These are phyloP conservation scores for Drosophila sucinea DNA, from an alignment of 1,140 invertebrate genomes.

Conservation along the genomic window DNA sequence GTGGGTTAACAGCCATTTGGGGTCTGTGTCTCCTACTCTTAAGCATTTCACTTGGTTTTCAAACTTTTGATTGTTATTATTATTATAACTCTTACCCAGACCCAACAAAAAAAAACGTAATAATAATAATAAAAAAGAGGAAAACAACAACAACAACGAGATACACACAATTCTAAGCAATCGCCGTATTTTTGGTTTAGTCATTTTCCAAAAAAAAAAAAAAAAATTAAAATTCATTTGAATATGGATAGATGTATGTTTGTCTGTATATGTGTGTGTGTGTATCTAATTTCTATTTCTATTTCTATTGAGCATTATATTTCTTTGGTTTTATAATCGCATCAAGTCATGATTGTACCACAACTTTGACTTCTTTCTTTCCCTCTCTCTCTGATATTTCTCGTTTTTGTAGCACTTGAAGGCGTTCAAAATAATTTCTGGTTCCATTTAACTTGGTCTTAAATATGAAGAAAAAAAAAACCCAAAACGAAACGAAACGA, in stretches of 20 bases:
- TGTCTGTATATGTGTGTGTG: conserved; percentile 37
- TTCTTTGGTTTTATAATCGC: conserved; percentile 72
- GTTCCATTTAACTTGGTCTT: conserved; percentile 80
- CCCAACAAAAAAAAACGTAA: conserved; percentile 3
- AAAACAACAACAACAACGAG: conserved; percentile 16
- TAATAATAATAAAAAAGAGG: neutral
- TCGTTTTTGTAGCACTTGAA: conserved; percentile 65
- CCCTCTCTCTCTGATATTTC: conserved; percentile 9
- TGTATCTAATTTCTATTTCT: conserved; percentile 77
- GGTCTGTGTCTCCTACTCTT: conserved; percentile 30
- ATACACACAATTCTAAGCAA: conserved; percentile 70
- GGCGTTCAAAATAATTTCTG: conserved; percentile 79
- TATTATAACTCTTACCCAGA: conserved; percentile 49
- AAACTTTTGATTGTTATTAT: conserved; percentile 54
- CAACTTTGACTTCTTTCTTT: conserved; percentile 56
- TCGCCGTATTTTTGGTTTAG: conserved; percentile 60
- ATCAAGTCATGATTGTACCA: conserved; percentile 80
- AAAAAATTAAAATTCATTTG: conserved; percentile 72
- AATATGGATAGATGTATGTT: conserved; percentile 42
- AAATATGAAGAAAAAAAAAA: conserved; percentile 56
- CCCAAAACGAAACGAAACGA: conserved; percentile 59
- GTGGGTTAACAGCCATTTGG: conserved; percentile 61
- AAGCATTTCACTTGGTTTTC: conserved; percentile 54
- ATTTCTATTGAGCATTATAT: conserved; percentile 61
- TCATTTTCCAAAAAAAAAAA: conserved; percentile 76